phyloP scores from a whole-genome alignment of 2,797 vertebrate species.

The Notolepis coatsorum region DNA sequence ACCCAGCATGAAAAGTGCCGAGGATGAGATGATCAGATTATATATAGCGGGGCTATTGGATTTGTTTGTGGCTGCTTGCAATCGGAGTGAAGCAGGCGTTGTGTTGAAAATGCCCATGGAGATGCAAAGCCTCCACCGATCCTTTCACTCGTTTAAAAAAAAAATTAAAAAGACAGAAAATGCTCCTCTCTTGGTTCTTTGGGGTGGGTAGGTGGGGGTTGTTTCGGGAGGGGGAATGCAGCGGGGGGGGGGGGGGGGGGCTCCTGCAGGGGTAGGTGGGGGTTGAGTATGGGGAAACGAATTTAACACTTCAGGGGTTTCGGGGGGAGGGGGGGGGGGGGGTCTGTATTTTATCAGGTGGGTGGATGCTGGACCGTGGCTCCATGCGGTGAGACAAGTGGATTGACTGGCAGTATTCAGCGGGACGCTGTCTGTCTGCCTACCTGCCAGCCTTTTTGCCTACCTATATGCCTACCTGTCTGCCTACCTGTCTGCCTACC shows the following conservation, averaged over 20 bases:
- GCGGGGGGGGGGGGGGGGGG: constrained; percentile 56
- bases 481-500: constrained; percentile 55
- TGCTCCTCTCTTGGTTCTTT: constrained; percentile 74
- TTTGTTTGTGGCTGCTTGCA: constrained; percentile 90
- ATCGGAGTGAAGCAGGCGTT: constrained; percentile 91
- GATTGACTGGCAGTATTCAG: constrained; percentile 81
- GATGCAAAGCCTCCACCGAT: constrained; percentile 84
- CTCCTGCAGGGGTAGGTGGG: constrained; percentile 72
- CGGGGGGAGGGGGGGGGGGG: constrained; percentile 44
- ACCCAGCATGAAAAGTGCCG: constrained; percentile 94
- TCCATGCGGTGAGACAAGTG: constrained; percentile 83
- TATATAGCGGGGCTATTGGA: constrained; percentile 89
- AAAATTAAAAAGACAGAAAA: constrained; percentile 51
- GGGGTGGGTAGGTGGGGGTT: constrained; percentile 40
- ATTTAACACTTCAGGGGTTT: constrained; percentile 85
- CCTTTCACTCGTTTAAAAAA: constrained; percentile 74
- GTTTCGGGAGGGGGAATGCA: constrained; percentile 3
- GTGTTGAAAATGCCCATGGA: constrained; percentile 86
- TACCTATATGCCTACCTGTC: constrained; percentile 47
- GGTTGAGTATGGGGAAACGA: constrained; percentile 64
- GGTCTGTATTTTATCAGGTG: constrained; percentile 78
- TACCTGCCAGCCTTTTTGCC: constrained; percentile 17
- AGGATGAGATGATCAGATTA: constrained; percentile 96
- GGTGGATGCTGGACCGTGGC: constrained; percentile 80
- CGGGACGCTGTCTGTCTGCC: constrained; percentile 62